phyloP scores from a whole-genome alignment of 1,140 invertebrate genomes.

The Acromyrmex heyeri region DNA sequence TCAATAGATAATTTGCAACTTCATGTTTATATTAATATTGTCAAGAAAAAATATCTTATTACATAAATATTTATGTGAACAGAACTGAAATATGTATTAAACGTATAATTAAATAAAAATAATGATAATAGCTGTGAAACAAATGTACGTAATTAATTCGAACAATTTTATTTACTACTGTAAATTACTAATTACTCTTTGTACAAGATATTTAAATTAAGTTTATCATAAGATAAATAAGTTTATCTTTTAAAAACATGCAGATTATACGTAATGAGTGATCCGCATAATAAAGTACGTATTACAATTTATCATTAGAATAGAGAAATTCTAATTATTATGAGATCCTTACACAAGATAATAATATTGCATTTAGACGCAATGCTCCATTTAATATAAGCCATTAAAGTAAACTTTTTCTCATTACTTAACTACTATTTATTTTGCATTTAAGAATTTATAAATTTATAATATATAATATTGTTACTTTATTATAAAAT shows the following conservation, averaged over 20 bases:
- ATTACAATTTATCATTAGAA: slow-evolving; percentile 34
- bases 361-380: slow-evolving; percentile 8
- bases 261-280: not conserved
- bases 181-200: not conserved
- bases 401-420: slow-evolving; percentile 8
- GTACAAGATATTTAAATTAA: not conserved
- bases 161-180: not conserved
- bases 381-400: slow-evolving; percentile 24
- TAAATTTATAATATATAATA: not conserved
- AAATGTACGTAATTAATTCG: not conserved
- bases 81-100: slow-evolving; percentile 3
- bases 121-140: not conserved
- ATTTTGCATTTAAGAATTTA: slow-evolving; percentile 3
- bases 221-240: not conserved
- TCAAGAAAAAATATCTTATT: slow-evolving; percentile 9
- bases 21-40: not conserved
- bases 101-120: slow-evolving; percentile 27
- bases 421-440: not conserved
- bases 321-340: slow-evolving; percentile 50
- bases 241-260: slow-evolving; percentile 5
- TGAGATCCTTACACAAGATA: not conserved
- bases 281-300: slow-evolving; percentile 35
- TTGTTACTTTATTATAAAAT: slow-evolving; percentile 5
- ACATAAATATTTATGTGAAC: not conserved
- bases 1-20: not conserved